Evolutionary conservation across 1,140 invertebrate species (phyloP).

Genomic region (Anadara kagoshimensis): DNA sequence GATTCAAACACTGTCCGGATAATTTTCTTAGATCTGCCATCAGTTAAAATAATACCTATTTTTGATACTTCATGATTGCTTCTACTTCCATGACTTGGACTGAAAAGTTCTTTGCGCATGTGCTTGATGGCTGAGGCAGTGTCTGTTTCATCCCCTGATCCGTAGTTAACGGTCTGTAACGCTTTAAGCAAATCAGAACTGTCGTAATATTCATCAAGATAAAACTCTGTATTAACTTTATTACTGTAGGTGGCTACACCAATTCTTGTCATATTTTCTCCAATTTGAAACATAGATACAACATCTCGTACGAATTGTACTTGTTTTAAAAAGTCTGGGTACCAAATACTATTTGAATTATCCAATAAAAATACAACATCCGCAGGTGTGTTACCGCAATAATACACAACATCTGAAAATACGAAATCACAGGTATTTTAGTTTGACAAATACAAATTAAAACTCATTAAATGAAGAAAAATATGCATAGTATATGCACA

Average conservation of each 20-base stretch:
- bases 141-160: slow-evolving; percentile 36
- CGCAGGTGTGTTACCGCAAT: slow-evolving; percentile 57
- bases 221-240: slow-evolving; percentile 44
- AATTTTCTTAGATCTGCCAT: slow-evolving; percentile 55
- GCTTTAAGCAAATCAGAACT: slow-evolving; percentile 37
- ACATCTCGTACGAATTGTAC: slow-evolving; percentile 57
- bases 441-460: no score
- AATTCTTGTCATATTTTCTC: slow-evolving; percentile 48
- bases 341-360: slow-evolving; percentile 60
- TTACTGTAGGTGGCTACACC: slow-evolving; percentile 46
- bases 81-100: slow-evolving; percentile 33
- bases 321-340: slow-evolving; percentile 52
- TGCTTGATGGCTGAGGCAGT: slow-evolving; percentile 37
- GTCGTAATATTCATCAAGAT: slow-evolving; percentile 39
- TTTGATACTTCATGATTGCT: slow-evolving; percentile 36
- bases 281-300: slow-evolving; percentile 54
- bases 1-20: slow-evolving; percentile 48
- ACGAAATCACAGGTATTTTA: no score
- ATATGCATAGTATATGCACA: no score
- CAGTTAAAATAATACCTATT: slow-evolving; percentile 59
- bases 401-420: slow-evolving; percentile 40
- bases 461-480: no score
- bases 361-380: slow-evolving; percentile 66
- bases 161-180: slow-evolving; percentile 36
- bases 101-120: slow-evolving; percentile 46